A percentile compares a stretch with the other conserved stretches of the same genome.
Evolutionary conservation across 1,140 invertebrate genomes (phyloP).

Genomic region (Solenopsis invicta): DNA sequence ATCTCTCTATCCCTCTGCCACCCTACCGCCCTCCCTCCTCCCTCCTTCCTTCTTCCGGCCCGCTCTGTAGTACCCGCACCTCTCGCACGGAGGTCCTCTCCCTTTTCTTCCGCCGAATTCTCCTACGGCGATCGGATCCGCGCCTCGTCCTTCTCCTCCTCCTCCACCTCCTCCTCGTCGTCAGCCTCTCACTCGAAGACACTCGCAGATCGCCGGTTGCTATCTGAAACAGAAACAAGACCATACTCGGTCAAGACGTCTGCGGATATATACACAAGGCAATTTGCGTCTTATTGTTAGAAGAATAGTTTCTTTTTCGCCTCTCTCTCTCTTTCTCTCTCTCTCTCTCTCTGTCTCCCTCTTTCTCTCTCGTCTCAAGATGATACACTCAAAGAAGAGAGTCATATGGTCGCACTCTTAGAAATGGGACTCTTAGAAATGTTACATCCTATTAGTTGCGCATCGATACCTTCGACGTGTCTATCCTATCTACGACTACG

Average conservation of each 20-base stretch:
- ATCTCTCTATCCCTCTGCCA: constrained; percentile 52
- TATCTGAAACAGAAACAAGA: constrained; percentile 74
- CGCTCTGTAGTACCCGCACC: too few species aligned
- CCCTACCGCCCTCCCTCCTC: constrained; percentile 52
- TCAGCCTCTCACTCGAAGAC: constrained; percentile 33
- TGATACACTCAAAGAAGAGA: background rate
- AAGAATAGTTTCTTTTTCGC: background rate
- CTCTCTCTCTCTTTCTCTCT: background rate
- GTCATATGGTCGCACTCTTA: constrained; percentile 22
- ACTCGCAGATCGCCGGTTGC: constrained; percentile 33
- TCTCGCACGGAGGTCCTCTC: constrained; percentile 36
- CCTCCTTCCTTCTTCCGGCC: constrained; percentile 22
- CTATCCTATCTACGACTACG: constrained; percentile 45
- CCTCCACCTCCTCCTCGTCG: constrained; percentile 25
- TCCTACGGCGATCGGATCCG: constrained; percentile 33
- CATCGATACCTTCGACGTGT: constrained; percentile 35
- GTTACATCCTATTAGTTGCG: constrained; percentile 30
- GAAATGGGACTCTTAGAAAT: constrained; percentile 21
- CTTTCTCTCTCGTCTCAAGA: background rate
- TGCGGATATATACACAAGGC: background rate
- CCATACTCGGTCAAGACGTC: background rate
- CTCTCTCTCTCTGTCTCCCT: too few species aligned
- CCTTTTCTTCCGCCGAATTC: constrained; percentile 52
- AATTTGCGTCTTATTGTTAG: background rate
- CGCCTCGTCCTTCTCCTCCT: constrained; percentile 11